Evolutionary conservation across 2,113 vertebrate genomes (phyloP).

Genomic region (Miniopterus natalensis): DNA sequence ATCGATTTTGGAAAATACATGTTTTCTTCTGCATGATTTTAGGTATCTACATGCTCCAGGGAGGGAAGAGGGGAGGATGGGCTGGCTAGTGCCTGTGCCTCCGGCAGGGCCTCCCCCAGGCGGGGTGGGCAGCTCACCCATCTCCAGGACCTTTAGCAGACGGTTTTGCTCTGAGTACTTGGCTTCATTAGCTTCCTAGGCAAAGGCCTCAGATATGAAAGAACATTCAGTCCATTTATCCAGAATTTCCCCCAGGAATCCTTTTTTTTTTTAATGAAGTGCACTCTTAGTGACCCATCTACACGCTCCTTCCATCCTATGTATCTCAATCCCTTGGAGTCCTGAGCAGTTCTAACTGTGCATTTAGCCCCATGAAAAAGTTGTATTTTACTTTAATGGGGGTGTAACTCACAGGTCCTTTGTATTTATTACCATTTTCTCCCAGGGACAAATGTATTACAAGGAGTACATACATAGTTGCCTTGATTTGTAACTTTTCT

Average conservation of each 20-base stretch:
- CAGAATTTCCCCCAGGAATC: conserved; percentile 64
- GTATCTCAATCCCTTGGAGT: neutral
- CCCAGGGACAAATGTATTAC: conserved; percentile 46
- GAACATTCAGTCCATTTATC: conserved; percentile 42
- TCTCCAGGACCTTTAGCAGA: conserved; percentile 59
- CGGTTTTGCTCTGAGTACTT: conserved; percentile 7
- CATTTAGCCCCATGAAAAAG: conserved; percentile 2
- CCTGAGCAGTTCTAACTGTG: neutral
- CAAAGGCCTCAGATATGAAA: conserved; percentile 49
- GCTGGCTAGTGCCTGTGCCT: neutral
- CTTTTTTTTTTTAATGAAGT: conserved; percentile 30
- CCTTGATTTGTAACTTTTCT: conserved; percentile 59
- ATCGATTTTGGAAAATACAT: neutral
- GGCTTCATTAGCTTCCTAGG: conserved; percentile 52
- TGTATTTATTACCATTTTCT: conserved; percentile 73
- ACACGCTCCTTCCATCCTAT: neutral
- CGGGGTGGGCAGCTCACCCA: neutral
- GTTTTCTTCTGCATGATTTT: neutral
- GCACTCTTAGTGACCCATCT: conserved; percentile 66
- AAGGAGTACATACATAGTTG: conserved; percentile 62
- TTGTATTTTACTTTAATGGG: conserved; percentile 52
- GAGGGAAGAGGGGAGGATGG: neutral
- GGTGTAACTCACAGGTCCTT: conserved; percentile 58
- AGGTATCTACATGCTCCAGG: neutral
- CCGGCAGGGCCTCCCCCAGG: neutral